phyloP scores from a whole-genome alignment of 2,113 vertebrate genomes.

The Burhinus bistriatus region DNA sequence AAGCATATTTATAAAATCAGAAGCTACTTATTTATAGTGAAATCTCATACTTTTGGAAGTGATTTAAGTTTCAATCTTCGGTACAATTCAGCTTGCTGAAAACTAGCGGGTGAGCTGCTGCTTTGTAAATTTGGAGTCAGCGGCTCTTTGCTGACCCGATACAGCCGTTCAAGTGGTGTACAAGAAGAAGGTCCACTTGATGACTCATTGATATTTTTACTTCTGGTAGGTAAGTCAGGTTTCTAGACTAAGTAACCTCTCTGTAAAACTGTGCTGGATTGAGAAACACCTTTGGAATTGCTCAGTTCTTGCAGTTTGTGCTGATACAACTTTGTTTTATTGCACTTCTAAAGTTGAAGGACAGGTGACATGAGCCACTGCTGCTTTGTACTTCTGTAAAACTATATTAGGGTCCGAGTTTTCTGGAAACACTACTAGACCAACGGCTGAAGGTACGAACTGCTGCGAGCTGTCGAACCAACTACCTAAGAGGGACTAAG shows the following conservation, averaged over 20 bases:
- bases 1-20: not conserved
- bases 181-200: not conserved
- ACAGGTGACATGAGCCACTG: not conserved
- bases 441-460: not conserved
- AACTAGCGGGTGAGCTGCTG: not conserved
- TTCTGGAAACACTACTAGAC: not conserved
- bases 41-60: not conserved
- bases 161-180: not conserved
- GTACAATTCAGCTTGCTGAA: not conserved
- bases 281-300: not conserved
- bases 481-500: accelerated
- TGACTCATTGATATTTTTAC: not conserved
- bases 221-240: not conserved
- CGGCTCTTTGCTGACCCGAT: not conserved
- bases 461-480: not conserved
- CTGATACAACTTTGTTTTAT: not conserved
- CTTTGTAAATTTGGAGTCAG: not conserved
- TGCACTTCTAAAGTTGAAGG: not conserved
- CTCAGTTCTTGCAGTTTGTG: not conserved
- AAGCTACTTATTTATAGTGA: not conserved
- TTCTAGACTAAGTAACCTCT: not conserved
- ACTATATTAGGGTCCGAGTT: accelerated
- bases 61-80: not conserved
- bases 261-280: not conserved
- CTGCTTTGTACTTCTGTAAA: not conserved